Percentiles rank a stretch among this genome's conserved stretches.
Evolutionary conservation across 2,888 invertebrate genomes (phyloP).

Genomic region (Drosophila lacicola): DNA sequence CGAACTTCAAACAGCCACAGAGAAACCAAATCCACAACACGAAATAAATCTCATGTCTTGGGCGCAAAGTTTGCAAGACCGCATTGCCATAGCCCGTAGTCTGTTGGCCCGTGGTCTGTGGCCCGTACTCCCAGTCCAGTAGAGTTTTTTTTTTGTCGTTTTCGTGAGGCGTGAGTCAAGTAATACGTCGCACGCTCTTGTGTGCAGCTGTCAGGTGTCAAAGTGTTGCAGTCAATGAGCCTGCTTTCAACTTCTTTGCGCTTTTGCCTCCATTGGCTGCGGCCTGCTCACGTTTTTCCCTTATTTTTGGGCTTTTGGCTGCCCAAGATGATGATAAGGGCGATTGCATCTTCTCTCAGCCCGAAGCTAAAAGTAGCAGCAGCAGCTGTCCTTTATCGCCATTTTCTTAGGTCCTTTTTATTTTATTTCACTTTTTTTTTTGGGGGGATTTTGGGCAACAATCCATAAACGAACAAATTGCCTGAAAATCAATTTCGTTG

Average conservation of each 20-base stretch:
- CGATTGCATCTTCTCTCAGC: constrained; percentile 55
- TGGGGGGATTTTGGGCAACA: constrained; percentile 47
- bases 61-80: constrained; percentile 46
- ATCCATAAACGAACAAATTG: constrained; percentile 82
- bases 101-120: constrained; percentile 1
- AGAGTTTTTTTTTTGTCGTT: constrained; percentile 3
- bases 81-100: constrained; percentile 28
- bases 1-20: constrained; percentile 37
- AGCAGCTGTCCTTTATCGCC: constrained; percentile 68
- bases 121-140: constrained; percentile 4
- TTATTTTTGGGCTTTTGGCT: constrained; percentile 59
- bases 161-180: constrained; percentile 12
- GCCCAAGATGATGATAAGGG: constrained; percentile 64
- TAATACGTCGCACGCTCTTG: constrained; percentile 71
- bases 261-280: constrained; percentile 14
- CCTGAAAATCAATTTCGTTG: constrained; percentile 81
- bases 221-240: constrained; percentile 75
- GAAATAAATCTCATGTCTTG: constrained; percentile 64
- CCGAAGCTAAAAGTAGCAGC: constrained; percentile 52
- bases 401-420: constrained; percentile 37
- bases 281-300: constrained; percentile 31
- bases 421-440: not conserved
- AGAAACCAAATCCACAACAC: constrained; percentile 61
- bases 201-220: constrained; percentile 77
- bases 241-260: constrained; percentile 31